These are phyloP conservation scores for Graptemys geographica DNA, from an alignment of 2,797 vertebrate species.

Conservation along the genomic window DNA sequence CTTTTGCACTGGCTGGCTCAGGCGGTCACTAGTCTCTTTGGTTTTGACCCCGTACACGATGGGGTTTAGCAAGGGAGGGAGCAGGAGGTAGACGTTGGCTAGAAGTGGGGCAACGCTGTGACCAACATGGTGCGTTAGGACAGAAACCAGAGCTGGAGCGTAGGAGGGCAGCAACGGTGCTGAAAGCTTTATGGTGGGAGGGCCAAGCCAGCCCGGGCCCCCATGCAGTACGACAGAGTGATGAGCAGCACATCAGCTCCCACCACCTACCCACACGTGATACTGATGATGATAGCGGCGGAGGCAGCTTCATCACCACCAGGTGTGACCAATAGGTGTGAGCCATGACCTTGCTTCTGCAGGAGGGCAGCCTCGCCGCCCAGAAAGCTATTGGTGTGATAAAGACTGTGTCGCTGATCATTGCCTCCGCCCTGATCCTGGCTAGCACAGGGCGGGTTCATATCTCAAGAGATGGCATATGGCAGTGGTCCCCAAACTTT, in stretches of 20 bases:
- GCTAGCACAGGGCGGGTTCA: background rate
- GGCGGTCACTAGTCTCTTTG: constrained; percentile 22
- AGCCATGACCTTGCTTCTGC: background rate
- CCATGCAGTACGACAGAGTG: constrained; percentile 75
- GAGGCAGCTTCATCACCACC: background rate
- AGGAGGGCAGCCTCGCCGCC: background rate
- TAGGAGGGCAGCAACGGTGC: constrained; percentile 76
- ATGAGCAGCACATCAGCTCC: constrained; percentile 67
- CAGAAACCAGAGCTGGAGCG: constrained; percentile 43
- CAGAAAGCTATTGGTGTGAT: background rate
- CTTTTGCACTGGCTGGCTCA: background rate
- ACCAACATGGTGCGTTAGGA: constrained; percentile 49
- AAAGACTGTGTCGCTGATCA: background rate
- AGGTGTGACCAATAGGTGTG: constrained; percentile 57
- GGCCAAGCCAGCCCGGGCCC: constrained; percentile 67
- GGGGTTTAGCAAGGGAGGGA: constrained; percentile 52
- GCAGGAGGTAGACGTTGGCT: constrained; percentile 60
- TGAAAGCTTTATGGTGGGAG: constrained; percentile 75
- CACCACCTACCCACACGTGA: background rate
- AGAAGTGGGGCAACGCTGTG: constrained; percentile 14
- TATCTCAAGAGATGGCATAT: no score
- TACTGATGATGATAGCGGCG: no score
- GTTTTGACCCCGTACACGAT: constrained; percentile 62
- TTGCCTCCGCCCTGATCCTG: background rate
- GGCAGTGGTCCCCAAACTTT: no score